Base-by-base conservation (phyloP, 2,888 invertebrate species). In the Brachylomia viminalis region DNA sequence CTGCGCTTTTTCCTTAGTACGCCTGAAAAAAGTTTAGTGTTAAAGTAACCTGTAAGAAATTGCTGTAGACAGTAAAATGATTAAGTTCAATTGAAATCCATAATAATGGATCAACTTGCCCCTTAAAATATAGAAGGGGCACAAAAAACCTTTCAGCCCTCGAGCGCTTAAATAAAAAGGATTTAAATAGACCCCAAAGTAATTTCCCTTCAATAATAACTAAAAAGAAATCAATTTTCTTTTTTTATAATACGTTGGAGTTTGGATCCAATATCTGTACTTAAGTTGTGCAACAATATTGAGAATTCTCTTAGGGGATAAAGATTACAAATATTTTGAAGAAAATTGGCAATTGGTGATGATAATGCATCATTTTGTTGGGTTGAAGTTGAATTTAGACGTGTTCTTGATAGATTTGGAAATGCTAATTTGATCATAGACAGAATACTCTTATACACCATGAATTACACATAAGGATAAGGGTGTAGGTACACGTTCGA, bases 161-260 rank as follows among this genome's bases (percentile, higher is more conserved):
- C 76, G 65, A 72, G 72, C 82, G 77, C 82, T 85, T 84, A 77
- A 84, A 79, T 79, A 84, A 84, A 78, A 77, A 82, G 69, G 73
- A 83, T 85, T 83, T 80, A 80, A 83, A 85, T 74, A 80, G 72
- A 82, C 73, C 77, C 65, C 73, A 79, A 79, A 86, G 84, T 84
- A 80, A 84, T 79, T 82, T 72, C 70, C 56, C 62, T 49, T 75
- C 77, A 84, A 82, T 84, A 82, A 79, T 77, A 73, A 72, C 72
- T 77, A 62, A 79, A 86, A 82, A 84, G 84, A 71, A 86, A 86
- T 84, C 79, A 84, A 84, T 82, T 82, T 79, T 83, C 79, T 75
- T 84, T 78, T 83, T 81, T 52, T 76, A 76, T 79, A 84, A 80
- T 79, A 75, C 66, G 45, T 61, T 69, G 52, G 54, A 62, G 72